phyloP scores from a whole-genome alignment of 2,888 invertebrate species.

The Drosophila robusta region DNA sequence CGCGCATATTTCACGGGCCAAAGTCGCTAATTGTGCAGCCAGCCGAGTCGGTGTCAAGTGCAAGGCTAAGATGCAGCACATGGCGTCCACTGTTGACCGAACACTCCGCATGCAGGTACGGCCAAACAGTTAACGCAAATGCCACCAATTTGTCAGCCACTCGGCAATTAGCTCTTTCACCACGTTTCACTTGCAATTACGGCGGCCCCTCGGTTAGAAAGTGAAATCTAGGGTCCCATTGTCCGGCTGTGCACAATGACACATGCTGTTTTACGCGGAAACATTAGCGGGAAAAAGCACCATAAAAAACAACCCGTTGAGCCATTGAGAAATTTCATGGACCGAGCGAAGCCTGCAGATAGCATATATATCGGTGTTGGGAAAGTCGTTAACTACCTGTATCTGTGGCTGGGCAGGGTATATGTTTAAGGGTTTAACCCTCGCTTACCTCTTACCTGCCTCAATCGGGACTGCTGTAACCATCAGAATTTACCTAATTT shows the following conservation, averaged over 20 bases:
- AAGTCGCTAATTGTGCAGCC: conserved; percentile 50
- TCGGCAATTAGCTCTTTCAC: conserved; percentile 44
- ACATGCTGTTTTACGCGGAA: conserved; percentile 38
- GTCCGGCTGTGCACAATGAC: conserved; percentile 17
- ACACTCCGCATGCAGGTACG: conserved; percentile 23
- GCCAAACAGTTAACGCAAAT: neutral
- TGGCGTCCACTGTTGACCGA: conserved; percentile 28
- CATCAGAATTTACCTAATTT: too few species aligned
- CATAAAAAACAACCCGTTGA: neutral
- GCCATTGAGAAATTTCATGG: neutral
- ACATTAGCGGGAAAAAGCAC: neutral
- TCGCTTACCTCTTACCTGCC: neutral
- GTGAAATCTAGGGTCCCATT: conserved; percentile 43
- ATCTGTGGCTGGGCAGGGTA: neutral
- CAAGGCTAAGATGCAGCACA: conserved; percentile 53
- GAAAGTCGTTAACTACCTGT: neutral
- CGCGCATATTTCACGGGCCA: conserved; percentile 52
- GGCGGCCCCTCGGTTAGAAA: conserved; percentile 26
- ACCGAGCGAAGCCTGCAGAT: neutral
- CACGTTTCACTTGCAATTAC: conserved; percentile 25
- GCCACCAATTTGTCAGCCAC: conserved; percentile 28
- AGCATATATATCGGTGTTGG: neutral
- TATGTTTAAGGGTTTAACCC: neutral
- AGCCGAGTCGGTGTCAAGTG: conserved; percentile 59
- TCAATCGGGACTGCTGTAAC: neutral